Percentiles rank a stretch among this genome's conserved stretches.
These are phyloP conservation scores for Monomorium pharaonis DNA, from an alignment of 1,140 invertebrate genomes.

Conservation along the genomic window DNA sequence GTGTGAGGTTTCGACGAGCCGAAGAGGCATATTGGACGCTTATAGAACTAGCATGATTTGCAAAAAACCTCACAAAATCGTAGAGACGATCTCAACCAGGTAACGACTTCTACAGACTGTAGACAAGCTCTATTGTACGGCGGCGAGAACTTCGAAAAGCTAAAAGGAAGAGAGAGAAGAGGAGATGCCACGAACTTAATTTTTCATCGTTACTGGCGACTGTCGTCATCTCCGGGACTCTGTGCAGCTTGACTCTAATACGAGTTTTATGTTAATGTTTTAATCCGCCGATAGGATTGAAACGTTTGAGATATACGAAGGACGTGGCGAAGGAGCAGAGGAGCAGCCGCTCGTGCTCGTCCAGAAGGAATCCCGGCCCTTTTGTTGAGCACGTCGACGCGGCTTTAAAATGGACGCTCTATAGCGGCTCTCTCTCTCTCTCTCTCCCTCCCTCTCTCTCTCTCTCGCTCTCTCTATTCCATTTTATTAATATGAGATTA, in stretches of 20 bases:
- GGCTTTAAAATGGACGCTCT: constrained; percentile 35
- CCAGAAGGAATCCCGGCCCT: constrained; percentile 35
- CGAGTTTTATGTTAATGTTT: constrained; percentile 79
- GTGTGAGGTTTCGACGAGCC: constrained; percentile 28
- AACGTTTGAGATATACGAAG: constrained; percentile 65
- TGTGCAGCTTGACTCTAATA: constrained; percentile 62
- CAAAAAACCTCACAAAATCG: constrained; percentile 63
- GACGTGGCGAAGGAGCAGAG: neutral
- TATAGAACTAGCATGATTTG: constrained; percentile 71
- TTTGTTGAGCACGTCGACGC: constrained; percentile 53
- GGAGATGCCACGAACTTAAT: constrained; percentile 66
- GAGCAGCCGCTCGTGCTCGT: constrained; percentile 28
- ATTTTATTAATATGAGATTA: constrained; percentile 72
- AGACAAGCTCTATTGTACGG: constrained; percentile 64
- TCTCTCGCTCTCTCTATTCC: constrained; percentile 18
- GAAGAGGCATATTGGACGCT: neutral
- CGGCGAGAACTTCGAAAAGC: constrained; percentile 65
- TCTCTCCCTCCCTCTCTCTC: neutral
- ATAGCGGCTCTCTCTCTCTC: neutral
- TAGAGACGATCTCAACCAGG: constrained; percentile 49
- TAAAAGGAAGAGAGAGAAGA: constrained; percentile 39
- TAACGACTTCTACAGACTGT: constrained; percentile 56
- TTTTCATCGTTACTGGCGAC: constrained; percentile 78
- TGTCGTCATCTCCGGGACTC: constrained; percentile 58
- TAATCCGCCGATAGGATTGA: constrained; percentile 77